Percentiles rank a stretch among this genome's conserved stretches.
Conservation (phyloP, 2,888 invertebrate genomes). For the Drepanosiphum platanoidis region DNA sequence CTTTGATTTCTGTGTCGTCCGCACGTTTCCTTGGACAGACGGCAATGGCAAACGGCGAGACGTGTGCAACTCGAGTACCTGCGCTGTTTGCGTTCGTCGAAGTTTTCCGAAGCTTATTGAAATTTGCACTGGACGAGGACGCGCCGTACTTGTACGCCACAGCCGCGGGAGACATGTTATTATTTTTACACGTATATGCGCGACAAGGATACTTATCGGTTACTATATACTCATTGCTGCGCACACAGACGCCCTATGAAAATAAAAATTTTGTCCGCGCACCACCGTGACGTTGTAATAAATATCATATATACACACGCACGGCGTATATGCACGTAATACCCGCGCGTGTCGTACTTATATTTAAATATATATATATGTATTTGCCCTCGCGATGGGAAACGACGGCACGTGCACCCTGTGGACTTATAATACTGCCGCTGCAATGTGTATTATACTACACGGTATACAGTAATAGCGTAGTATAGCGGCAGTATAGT, state of each 20-base stretch:
- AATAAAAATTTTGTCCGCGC: conserved; percentile 29
- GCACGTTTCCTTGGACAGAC: too few relatives aligned
- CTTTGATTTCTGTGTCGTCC: too few relatives aligned
- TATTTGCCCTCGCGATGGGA: conserved; percentile 37
- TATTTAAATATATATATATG: not conserved
- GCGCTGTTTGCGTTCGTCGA: too few relatives aligned
- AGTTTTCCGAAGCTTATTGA: too few relatives aligned
- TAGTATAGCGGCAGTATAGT: conserved; percentile 49
- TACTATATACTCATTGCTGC: conserved; percentile 15
- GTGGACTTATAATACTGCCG: conserved; percentile 18
- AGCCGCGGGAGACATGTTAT: too few relatives aligned
- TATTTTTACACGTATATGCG: too few relatives aligned
- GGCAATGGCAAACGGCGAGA: too few relatives aligned
- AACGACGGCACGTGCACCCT: conserved; percentile 48
- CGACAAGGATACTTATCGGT: too few relatives aligned
- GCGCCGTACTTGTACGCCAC: too few relatives aligned
- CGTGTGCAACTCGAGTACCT: too few relatives aligned
- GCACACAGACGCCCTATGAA: not conserved
- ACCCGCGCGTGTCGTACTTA: not conserved
- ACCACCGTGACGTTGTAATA: conserved; percentile 3
- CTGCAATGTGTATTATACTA: not conserved
- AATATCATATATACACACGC: not conserved
- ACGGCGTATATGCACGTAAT: not conserved
- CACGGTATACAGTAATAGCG: conserved; percentile 20
- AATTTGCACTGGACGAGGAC: too few relatives aligned